Conservation (phyloP, 2,797 vertebrate genomes). For the Eleutherodactylus coqui region DNA sequence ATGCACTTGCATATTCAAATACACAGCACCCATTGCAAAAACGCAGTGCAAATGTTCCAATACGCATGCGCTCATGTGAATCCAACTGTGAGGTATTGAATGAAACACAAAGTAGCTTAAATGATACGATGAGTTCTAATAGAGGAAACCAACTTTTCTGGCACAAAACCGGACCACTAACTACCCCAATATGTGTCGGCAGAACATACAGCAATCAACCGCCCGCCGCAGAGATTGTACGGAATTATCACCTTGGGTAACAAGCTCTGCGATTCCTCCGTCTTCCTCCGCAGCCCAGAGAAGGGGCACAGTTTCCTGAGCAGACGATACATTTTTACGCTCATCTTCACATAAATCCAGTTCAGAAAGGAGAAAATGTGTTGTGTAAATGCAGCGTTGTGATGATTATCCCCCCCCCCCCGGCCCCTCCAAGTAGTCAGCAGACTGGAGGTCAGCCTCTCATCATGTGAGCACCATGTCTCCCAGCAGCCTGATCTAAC, state of each 20-base stretch:
- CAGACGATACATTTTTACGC: neutral
- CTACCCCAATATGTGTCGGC: neutral
- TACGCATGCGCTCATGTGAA: too few relatives aligned
- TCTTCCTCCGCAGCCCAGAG: neutral
- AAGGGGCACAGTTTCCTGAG: neutral
- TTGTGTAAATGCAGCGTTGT: too few relatives aligned
- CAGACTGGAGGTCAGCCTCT: constrained; percentile 17
- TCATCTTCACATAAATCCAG: neutral
- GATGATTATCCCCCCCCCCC: neutral
- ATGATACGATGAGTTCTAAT: neutral
- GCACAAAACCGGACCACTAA: neutral
- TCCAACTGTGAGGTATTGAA: too few relatives aligned
- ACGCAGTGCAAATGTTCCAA: too few relatives aligned
- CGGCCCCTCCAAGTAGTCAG: constrained; percentile 9
- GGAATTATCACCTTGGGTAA: constrained; percentile 36
- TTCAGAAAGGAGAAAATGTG: neutral
- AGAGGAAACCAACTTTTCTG: neutral
- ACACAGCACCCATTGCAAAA: too few relatives aligned
- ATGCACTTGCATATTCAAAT: too few relatives aligned
- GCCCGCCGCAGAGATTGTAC: neutral
- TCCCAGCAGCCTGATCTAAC: neutral
- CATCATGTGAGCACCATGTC: constrained; percentile 52
- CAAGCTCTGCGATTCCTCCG: constrained; percentile 27
- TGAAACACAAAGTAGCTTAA: neutral
- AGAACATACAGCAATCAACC: neutral